Percentiles rank a stretch among this genome's conserved stretches.
Conservation (phyloP, 1,140 invertebrate genomes). For the Chironomus tepperi region DNA sequence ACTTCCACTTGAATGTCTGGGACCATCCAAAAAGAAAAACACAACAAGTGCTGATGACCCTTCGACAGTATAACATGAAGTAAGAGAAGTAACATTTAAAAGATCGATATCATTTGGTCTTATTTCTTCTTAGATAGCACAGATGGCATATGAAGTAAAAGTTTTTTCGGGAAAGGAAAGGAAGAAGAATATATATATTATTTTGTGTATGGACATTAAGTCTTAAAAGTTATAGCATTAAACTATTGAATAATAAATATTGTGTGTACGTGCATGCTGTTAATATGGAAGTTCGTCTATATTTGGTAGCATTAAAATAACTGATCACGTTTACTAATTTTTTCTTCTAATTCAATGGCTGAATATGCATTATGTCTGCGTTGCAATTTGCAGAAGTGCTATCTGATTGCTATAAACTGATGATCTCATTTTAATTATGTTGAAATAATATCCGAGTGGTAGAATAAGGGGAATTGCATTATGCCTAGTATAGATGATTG, state of each 20-base stretch:
- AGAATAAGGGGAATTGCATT: no score
- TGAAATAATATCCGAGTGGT: no score
- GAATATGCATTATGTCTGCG: no score
- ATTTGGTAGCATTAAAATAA: not conserved
- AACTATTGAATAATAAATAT: slow-evolving; percentile 2
- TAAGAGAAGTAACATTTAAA: slow-evolving; percentile 1
- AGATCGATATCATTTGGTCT: slow-evolving; percentile 18
- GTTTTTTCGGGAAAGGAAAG: not conserved
- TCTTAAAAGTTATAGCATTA: not conserved
- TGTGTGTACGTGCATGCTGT: not conserved
- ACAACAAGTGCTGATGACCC: slow-evolving; percentile 3
- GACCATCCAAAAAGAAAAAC: not conserved
- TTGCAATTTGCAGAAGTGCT: no score
- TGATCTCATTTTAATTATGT: no score
- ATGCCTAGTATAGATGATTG: no score
- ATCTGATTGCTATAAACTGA: no score
- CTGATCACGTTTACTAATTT: not conserved
- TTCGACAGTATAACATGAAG: not conserved
- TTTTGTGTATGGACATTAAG: not conserved
- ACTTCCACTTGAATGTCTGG: not conserved
- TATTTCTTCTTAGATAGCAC: not conserved
- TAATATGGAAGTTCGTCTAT: not conserved
- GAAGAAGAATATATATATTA: not conserved
- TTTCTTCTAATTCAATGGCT: no score
- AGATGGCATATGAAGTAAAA: slow-evolving; percentile 15